Evolutionary conservation across 2,888 invertebrate genomes (phyloP).

Genomic region (Rhamnusium bicolor): DNA sequence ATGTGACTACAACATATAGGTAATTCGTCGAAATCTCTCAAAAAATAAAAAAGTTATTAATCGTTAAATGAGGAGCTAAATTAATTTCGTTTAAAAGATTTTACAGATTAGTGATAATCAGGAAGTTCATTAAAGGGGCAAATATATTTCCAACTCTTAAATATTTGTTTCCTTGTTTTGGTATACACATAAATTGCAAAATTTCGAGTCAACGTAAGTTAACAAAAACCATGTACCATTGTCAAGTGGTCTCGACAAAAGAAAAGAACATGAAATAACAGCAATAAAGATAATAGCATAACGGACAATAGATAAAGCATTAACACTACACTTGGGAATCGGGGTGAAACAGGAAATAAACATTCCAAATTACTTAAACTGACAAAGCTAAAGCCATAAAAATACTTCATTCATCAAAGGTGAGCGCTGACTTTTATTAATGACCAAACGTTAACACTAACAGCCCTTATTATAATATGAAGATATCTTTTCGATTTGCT

Average conservation of each 20-base stretch:
- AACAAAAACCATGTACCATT: background rate
- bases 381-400: slow-evolving; percentile 21
- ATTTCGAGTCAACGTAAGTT: too few relatives aligned
- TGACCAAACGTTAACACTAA: slow-evolving; percentile 15
- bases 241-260: too few relatives aligned
- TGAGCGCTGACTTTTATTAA: slow-evolving; percentile 34
- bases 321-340: slow-evolving; percentile 19
- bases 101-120: too few relatives aligned
- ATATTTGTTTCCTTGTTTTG: too few relatives aligned
- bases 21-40: too few relatives aligned
- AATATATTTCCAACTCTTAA: too few relatives aligned
- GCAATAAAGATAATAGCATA: slow-evolving; percentile 30
- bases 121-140: too few relatives aligned
- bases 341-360: slow-evolving; percentile 34
- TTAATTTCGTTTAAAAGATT: too few relatives aligned
- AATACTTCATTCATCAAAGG: slow-evolving; percentile 13
- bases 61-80: too few relatives aligned
- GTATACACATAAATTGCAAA: too few relatives aligned
- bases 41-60: too few relatives aligned
- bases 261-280: background rate
- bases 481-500: slow-evolving; percentile 32
- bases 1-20: too few relatives aligned
- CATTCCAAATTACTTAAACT: slow-evolving; percentile 26
- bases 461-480: slow-evolving; percentile 39
- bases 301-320: background rate